Evolutionary conservation across 2,797 vertebrate genomes (phyloP).

Genomic region (Craterocephalus amniculus): DNA sequence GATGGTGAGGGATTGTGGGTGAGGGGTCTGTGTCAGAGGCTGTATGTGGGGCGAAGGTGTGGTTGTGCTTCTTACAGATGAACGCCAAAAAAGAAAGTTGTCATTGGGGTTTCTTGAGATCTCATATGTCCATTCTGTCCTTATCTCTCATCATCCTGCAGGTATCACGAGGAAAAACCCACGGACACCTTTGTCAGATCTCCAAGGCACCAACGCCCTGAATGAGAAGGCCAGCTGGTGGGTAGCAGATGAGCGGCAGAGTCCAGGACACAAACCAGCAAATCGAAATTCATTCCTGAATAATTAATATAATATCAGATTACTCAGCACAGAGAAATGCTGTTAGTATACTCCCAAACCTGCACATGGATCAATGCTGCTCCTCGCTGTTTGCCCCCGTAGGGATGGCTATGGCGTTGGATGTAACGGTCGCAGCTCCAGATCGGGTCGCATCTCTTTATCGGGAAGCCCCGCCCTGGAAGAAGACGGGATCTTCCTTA

Average conservation of each 20-base stretch:
- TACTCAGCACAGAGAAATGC: not conserved
- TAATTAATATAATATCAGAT: slow-evolving; percentile 13
- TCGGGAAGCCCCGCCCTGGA: slow-evolving; percentile 83
- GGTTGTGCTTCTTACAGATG: not conserved
- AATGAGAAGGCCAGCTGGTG: slow-evolving; percentile 90
- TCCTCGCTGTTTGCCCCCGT: not conserved
- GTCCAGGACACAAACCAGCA: not conserved
- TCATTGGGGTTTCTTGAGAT: not conserved
- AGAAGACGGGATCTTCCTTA: slow-evolving; percentile 94
- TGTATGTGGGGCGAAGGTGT: too few species aligned
- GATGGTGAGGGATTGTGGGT: not conserved
- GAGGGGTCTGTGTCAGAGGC: not conserved
- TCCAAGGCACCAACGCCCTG: slow-evolving; percentile 91
- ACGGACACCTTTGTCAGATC: slow-evolving; percentile 90
- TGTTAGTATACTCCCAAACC: not conserved
- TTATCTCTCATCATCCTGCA: slow-evolving; percentile 48
- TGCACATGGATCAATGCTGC: not conserved
- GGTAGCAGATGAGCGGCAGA: slow-evolving; percentile 1
- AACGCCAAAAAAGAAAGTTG: not conserved
- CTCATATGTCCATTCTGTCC: not conserved
- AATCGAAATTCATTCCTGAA: not conserved
- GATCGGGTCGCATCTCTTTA: slow-evolving; percentile 80
- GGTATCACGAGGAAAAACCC: slow-evolving; percentile 91
- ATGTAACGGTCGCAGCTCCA: slow-evolving; percentile 86
- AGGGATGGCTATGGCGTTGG: slow-evolving; percentile 79